These are phyloP conservation scores for Drosophila albomicans DNA, from an alignment of 1,140 invertebrate genomes.

Conservation along the genomic window DNA sequence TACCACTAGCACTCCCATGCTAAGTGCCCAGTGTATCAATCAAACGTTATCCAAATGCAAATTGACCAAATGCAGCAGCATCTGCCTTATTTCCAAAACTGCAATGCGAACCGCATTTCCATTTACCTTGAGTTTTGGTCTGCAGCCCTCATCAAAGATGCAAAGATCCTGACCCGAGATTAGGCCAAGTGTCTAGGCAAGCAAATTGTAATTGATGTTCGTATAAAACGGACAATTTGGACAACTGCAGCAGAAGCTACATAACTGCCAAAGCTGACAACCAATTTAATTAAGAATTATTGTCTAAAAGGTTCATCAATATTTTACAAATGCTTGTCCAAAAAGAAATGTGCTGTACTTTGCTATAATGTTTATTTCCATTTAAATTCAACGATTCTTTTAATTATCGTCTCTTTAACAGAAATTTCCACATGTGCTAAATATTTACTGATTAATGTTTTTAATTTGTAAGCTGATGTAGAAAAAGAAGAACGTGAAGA, in stretches of 20 bases:
- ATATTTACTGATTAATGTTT: background rate
- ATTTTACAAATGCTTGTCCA: constrained; percentile 53
- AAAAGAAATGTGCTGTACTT: background rate
- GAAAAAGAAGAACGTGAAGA: background rate
- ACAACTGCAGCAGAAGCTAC: constrained; percentile 22
- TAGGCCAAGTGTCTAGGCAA: constrained; percentile 30
- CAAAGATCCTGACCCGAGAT: constrained; percentile 54
- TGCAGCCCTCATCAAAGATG: constrained; percentile 66
- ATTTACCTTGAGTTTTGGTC: constrained; percentile 63
- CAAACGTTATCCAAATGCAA: constrained; percentile 77
- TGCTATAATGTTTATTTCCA: no score
- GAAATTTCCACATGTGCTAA: background rate
- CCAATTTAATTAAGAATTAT: constrained; percentile 68
- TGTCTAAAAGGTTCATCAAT: constrained; percentile 52
- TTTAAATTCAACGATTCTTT: background rate
- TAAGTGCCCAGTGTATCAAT: constrained; percentile 57
- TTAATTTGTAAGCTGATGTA: background rate
- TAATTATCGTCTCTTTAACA: background rate
- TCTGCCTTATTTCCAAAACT: constrained; percentile 46
- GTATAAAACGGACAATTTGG: constrained; percentile 14
- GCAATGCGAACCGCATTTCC: constrained; percentile 68
- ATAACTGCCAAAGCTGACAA: constrained; percentile 26
- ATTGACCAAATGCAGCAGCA: constrained; percentile 70
- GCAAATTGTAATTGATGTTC: constrained; percentile 74
- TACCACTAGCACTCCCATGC: constrained; percentile 6